A percentile compares a stretch with the other conserved stretches of the same genome.
phyloP scores from a whole-genome alignment of 2,113 vertebrate species.

The Oxygymnocypris stewartii region DNA sequence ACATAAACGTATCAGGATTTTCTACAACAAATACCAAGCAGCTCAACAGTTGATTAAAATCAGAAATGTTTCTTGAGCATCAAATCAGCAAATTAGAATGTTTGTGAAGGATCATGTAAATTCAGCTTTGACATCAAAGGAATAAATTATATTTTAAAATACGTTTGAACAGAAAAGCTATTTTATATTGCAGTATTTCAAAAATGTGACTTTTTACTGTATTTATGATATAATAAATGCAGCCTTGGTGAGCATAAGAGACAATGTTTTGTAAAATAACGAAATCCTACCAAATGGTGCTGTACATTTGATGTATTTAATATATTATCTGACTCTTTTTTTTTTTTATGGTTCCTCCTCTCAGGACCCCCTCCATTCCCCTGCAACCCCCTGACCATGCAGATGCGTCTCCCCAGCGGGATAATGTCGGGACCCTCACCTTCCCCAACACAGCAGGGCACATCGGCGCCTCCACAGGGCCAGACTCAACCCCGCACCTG shows the following conservation, averaged over 20 bases:
- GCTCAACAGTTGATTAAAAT: neutral
- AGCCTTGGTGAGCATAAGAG: neutral
- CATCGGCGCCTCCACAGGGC: conserved; percentile 55
- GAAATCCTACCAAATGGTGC: neutral
- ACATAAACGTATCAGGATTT: neutral
- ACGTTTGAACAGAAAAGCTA: neutral
- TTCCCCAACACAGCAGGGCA: conserved; percentile 71
- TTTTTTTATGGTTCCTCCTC: neutral
- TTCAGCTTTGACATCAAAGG: neutral
- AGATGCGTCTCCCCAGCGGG: conserved; percentile 86
- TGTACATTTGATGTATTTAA: neutral
- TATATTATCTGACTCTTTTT: neutral
- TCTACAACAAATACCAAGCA: neutral
- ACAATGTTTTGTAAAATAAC: neutral
- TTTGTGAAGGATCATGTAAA: neutral
- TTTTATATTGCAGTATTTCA: neutral
- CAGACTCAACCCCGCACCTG: conserved; percentile 79
- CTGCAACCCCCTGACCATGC: conserved; percentile 91
- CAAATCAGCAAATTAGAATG: neutral
- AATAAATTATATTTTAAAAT: neutral
- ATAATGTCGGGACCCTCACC: conserved; percentile 80
- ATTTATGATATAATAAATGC: neutral
- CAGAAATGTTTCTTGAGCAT: neutral
- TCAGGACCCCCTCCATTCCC: conserved; percentile 93
- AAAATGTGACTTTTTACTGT: neutral